Percentiles rank a stretch among this genome's conserved stretches.
Conservation (phyloP, 2,888 invertebrate species). For the Xylocampa areola region DNA sequence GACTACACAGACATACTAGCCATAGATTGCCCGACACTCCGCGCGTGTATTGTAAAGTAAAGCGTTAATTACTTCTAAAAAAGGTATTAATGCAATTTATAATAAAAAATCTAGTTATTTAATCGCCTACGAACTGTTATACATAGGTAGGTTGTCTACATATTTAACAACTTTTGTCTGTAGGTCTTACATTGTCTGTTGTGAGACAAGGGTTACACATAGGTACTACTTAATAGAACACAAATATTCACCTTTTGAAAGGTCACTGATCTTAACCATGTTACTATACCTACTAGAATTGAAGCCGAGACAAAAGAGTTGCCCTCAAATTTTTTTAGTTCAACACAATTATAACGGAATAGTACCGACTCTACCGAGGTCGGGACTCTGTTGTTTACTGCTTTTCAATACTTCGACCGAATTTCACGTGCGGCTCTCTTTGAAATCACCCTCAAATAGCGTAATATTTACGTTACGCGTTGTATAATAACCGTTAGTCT, state of each 20-base stretch:
- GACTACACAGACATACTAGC: constrained; percentile 3
- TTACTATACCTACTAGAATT: not conserved
- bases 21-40: constrained; percentile 5
- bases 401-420: constrained; percentile 76
- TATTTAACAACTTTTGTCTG: no score
- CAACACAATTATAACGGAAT: constrained; percentile 60
- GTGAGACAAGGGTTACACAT: no score
- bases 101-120: not conserved
- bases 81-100: not conserved
- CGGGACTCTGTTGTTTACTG: constrained; percentile 75
- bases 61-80: not conserved
- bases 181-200: no score
- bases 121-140: constrained; percentile 1
- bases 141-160: no score
- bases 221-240: constrained; percentile 15
- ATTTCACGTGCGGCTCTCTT: constrained; percentile 77
- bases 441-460: constrained; percentile 78
- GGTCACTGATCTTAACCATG: not conserved
- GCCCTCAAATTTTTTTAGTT: constrained; percentile 54
- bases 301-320: constrained; percentile 36
- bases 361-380: constrained; percentile 73
- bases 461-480: constrained; percentile 81
- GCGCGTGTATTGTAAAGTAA: constrained; percentile 3
- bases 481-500: constrained; percentile 81
- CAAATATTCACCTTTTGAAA: no score